phyloP scores from a whole-genome alignment of 2,797 vertebrate genomes.

The Nannoperca australis region DNA sequence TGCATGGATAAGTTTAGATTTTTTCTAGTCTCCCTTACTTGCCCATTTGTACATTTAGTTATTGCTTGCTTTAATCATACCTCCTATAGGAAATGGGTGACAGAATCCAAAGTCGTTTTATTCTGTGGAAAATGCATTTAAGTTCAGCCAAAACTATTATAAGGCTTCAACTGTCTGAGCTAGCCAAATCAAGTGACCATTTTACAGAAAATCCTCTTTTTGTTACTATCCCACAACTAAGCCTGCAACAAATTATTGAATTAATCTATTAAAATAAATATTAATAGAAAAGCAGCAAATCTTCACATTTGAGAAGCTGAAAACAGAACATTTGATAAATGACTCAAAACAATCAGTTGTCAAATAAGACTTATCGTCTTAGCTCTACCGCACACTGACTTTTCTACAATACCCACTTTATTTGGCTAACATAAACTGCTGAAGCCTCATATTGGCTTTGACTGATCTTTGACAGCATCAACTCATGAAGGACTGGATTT shows the following conservation, averaged over 20 bases:
- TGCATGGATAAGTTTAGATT: background rate
- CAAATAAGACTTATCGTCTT: background rate
- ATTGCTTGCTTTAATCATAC: too few species aligned
- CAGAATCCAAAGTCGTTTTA: background rate
- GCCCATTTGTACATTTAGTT: too few species aligned
- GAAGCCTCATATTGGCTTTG: background rate
- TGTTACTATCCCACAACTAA: background rate
- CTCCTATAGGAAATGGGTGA: background rate
- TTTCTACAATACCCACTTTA: background rate
- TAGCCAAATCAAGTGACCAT: background rate
- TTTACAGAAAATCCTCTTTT: background rate
- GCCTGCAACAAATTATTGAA: too few species aligned
- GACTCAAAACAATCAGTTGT: background rate
- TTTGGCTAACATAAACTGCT: background rate
- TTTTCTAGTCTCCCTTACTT: too few species aligned
- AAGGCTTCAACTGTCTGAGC: background rate
- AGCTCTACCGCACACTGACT: background rate
- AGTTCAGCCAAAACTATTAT: background rate
- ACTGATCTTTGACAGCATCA: background rate
- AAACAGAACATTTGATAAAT: background rate
- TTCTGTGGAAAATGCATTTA: background rate
- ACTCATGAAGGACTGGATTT: background rate
- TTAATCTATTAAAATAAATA: background rate
- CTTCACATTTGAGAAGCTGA: background rate
- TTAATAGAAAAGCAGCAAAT: background rate